Conservation (phyloP, 2,888 invertebrate species). For the Himalopsyche japonica region DNA sequence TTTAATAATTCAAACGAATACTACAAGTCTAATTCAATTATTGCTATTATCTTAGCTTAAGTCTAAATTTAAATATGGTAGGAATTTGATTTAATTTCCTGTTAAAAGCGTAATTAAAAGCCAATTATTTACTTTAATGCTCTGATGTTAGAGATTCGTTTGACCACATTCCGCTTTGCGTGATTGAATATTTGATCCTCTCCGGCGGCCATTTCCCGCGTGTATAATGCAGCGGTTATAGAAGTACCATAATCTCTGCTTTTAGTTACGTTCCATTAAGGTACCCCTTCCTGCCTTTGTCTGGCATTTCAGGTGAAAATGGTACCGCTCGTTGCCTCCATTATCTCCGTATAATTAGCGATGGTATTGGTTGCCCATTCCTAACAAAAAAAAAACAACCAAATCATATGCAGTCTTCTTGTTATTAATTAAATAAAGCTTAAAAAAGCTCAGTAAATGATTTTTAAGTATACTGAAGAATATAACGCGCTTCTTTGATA, state of each 20-base stretch:
- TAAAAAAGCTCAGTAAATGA: too few relatives aligned
- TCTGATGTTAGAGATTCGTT: not conserved
- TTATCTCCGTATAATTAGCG: not conserved
- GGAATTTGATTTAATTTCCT: too few relatives aligned
- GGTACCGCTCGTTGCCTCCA: not conserved
- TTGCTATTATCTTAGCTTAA: too few relatives aligned
- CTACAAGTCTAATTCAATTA: too few relatives aligned
- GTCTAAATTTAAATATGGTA: too few relatives aligned
- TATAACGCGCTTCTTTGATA: too few relatives aligned
- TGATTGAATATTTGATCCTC: conserved; percentile 1
- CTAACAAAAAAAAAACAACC: not conserved
- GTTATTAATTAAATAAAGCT: not conserved
- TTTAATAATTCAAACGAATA: too few relatives aligned
- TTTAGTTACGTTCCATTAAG: not conserved
- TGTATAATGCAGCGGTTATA: not conserved
- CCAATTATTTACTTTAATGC: not conserved
- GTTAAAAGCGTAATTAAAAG: not conserved
- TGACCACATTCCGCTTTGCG: not conserved
- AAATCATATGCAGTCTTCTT: not conserved
- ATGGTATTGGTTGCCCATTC: not conserved
- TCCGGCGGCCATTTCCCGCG: not conserved
- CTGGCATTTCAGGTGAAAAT: not conserved
- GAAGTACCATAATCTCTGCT: not conserved
- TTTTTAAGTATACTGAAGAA: too few relatives aligned
- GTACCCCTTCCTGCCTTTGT: not conserved